Conservation (phyloP, 1,140 invertebrate genomes). For the Coenobita brevimanus region DNA sequence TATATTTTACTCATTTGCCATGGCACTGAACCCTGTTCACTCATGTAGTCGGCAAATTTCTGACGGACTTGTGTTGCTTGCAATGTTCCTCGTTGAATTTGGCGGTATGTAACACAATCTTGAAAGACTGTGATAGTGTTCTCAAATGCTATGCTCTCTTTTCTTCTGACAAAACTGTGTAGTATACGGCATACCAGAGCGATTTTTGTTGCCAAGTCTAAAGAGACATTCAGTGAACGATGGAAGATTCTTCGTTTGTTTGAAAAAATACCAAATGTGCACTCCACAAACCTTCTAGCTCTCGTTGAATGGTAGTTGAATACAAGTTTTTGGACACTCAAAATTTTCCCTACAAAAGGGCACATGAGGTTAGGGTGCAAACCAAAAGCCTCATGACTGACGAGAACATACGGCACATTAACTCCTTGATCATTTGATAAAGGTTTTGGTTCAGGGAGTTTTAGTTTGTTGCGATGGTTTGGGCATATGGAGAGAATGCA, state of each 20-base stretch:
- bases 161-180: not conserved
- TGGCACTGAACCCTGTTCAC: not conserved
- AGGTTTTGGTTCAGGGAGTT: conserved; percentile 30
- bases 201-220: not conserved
- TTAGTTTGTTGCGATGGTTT: too few relatives aligned
- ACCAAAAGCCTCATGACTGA: conserved; percentile 2
- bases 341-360: not conserved
- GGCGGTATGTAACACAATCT: too few relatives aligned
- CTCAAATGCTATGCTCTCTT: not conserved
- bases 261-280: conserved; percentile 11
- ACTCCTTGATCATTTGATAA: conserved; percentile 33
- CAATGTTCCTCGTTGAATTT: too few relatives aligned
- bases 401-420: conserved; percentile 8
- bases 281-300: conserved; percentile 14
- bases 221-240: conserved; percentile 9
- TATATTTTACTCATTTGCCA: not conserved
- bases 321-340: not conserved
- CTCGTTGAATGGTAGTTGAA: conserved; percentile 21
- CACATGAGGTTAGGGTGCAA: conserved; percentile 23
- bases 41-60: not conserved
- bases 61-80: too few relatives aligned
- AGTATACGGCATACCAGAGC: too few relatives aligned
- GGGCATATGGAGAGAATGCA: too few relatives aligned
- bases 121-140: too few relatives aligned
- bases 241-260: conserved; percentile 11